Base-by-base conservation (phyloP, 2,797 vertebrate species). In the Graptemys geographica region DNA sequence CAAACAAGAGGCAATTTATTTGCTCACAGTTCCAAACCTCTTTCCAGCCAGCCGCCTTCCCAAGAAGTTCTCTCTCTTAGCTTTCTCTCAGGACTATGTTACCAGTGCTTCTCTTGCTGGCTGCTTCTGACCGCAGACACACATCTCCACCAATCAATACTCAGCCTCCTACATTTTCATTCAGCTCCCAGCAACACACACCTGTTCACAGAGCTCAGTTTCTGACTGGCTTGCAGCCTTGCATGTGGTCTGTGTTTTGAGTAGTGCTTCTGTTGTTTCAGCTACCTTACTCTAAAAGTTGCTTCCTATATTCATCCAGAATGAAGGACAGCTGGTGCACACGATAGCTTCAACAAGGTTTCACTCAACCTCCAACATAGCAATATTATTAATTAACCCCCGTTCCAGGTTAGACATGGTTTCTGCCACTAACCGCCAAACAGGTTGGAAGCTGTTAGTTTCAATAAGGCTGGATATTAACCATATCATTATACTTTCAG, bases 371-470 rank as follows among this genome's bases (percentile, higher is more conserved):
- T 89, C 52, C 55, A 94, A n/a, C 65, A 69, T 37, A 78, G 74
- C 51, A 82, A 82, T 2, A 72, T 27, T 83, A 82, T 76, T 62
- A 85, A 81, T 53, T 72, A 33, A 84, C 89, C 33, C 92, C 91
- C 80, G 2, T 91, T 72, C 23, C 47, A 74, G 59, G 76, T 53
- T 53, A 90, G 57, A 9, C 33, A 91, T 0, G 0, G 49, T 15
- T 89, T 82, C 94, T 96, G 82, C 74, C n/a, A 31, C 78, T 89
- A 83, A 74, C 92, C 92, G 91, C 1, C 2, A 56, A 83, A 33
- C 55, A n/a, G n/a, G 81, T 84, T 41, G 51, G 47, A 57, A 27
- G 18, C 27, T 23, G 31, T 83, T 87, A 93, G 52, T 74, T 80
- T 83, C 76, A 86, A 90, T 41, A 95, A 53, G 82, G 87, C 28